Conservation (phyloP, 2,113 vertebrate genomes). For the Elephantulus edwardii region DNA sequence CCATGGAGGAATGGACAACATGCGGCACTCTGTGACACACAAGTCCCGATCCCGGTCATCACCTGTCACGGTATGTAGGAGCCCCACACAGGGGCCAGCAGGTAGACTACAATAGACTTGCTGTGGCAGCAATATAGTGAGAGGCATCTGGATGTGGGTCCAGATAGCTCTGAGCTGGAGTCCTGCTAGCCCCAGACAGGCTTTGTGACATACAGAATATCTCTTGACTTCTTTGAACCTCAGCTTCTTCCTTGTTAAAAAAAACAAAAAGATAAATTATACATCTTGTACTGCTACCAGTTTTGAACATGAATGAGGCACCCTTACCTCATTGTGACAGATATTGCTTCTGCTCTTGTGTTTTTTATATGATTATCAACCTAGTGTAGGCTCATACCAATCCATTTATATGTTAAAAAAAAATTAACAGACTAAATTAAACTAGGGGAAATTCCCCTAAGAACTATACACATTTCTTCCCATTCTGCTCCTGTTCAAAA, state of each 20-base stretch:
- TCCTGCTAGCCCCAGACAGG: rapidly evolving
- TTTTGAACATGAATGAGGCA: no score
- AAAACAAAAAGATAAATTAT: no score
- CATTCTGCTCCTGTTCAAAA: rapidly evolving
- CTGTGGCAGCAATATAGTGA: background rate
- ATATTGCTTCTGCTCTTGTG: background rate
- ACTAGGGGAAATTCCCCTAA: no score
- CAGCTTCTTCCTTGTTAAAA: no score
- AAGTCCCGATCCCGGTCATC: slow-evolving; percentile 96
- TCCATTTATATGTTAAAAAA: rapidly evolving
- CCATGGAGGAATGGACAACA: slow-evolving; percentile 93
- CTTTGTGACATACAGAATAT: no score
- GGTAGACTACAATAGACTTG: background rate
- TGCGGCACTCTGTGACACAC: slow-evolving; percentile 93
- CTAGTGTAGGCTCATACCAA: background rate
- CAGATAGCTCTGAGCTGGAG: background rate
- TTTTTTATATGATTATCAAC: rapidly evolving
- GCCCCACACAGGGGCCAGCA: background rate
- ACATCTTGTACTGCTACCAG: no score
- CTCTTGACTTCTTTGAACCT: no score
- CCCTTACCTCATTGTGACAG: no score
- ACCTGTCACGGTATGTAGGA: slow-evolving; percentile 94
- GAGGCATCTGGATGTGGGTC: background rate
- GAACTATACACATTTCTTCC: rapidly evolving
- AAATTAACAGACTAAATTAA: background rate